Conservation (phyloP, 2,888 invertebrate genomes). For the Limnephilus lunatus region DNA sequence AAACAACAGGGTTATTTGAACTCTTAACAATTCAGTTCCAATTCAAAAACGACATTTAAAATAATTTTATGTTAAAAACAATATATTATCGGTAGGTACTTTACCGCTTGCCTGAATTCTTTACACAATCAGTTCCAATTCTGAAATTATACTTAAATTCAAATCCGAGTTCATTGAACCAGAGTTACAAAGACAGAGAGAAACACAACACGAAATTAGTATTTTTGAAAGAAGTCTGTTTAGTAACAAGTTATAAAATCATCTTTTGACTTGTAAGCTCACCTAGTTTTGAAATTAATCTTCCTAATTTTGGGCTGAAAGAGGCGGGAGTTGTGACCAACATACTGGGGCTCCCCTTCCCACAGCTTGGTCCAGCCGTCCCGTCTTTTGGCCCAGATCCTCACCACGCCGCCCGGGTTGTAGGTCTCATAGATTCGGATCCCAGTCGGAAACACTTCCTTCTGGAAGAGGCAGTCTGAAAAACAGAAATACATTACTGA, state of each 20-base stretch:
- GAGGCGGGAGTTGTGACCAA: conserved; percentile 81
- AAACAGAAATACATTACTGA: conserved; percentile 50
- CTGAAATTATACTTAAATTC: too few species aligned
- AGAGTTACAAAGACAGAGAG: not conserved
- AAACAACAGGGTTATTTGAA: too few species aligned
- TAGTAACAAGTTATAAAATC: not conserved
- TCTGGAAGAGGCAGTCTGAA: conserved; percentile 82
- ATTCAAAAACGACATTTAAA: too few species aligned
- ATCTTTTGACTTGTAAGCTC: not conserved
- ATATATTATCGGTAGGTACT: too few species aligned
- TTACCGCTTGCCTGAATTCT: too few species aligned
- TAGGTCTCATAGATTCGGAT: conserved; percentile 90
- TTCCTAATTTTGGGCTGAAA: conserved; percentile 85
- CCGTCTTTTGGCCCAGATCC: conserved; percentile 84
- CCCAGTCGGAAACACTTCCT: conserved; percentile 82
- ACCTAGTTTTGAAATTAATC: conserved; percentile 79
- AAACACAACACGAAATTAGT: not conserved
- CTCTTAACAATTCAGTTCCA: too few species aligned
- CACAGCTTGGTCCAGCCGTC: conserved; percentile 85
- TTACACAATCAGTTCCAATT: too few species aligned
- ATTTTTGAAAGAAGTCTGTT: too few species aligned
- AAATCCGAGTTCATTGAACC: too few species aligned
- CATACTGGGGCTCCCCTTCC: conserved; percentile 83
- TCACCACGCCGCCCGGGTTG: conserved; percentile 89
- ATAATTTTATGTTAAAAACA: too few species aligned